Percentiles rank a stretch among this genome's conserved stretches.
Evolutionary conservation across 2,113 vertebrate species (phyloP).

Genomic region (Pollachius pollachius): DNA sequence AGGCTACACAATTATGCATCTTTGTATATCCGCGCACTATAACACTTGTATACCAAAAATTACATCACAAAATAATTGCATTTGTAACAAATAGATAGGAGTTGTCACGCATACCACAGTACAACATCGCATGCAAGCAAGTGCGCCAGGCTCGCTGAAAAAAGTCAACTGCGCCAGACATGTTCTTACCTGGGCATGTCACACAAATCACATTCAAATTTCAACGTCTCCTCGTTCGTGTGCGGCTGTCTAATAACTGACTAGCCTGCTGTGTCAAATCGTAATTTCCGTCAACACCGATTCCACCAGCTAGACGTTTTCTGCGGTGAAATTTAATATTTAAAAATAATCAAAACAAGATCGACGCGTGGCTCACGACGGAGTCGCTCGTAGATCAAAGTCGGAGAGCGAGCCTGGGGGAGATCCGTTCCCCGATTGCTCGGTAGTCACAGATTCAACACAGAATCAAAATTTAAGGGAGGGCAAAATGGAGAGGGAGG

Average conservation of each 20-base stretch:
- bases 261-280: no score
- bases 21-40: no score
- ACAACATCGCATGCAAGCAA: neutral
- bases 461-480: conserved; percentile 31
- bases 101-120: neutral
- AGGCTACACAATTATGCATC: no score
- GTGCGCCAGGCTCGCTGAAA: no score
- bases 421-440: conserved; percentile 24
- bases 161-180: conserved; percentile 34
- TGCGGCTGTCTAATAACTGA: neutral
- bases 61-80: no score
- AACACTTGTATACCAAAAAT: no score
- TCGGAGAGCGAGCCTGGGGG: neutral
- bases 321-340: neutral
- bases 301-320: conserved; percentile 1
- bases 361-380: neutral
- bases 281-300: no score
- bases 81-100: neutral
- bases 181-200: conserved; percentile 50
- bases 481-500: conserved; percentile 52
- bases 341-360: neutral
- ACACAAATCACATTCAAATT: conserved; percentile 6
- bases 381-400: conserved; percentile 1
- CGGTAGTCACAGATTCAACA: conserved; percentile 29
- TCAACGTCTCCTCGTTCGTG: conserved; percentile 8